A percentile compares a stretch with the other conserved stretches of the same genome.
Conservation (phyloP, 2,113 vertebrate genomes). For the Mola mola region DNA sequence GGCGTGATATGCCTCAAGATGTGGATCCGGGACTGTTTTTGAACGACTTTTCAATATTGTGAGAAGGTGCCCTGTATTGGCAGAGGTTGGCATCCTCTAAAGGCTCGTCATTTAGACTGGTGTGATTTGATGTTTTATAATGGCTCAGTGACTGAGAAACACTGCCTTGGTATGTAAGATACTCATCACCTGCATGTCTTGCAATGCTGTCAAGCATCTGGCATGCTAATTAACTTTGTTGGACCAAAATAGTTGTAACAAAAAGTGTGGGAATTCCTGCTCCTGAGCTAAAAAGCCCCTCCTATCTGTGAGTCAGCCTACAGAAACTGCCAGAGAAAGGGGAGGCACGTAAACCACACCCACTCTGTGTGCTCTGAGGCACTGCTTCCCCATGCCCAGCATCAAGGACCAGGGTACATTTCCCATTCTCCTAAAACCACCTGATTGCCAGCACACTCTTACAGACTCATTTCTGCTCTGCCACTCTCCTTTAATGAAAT, state of each 20-base stretch:
- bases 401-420: slow-evolving; percentile 44
- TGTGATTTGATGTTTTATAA: no score
- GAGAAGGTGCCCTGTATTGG: no score
- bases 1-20: no score
- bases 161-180: no score
- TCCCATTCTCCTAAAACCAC: slow-evolving; percentile 26
- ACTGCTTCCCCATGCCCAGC: slow-evolving; percentile 28
- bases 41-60: no score
- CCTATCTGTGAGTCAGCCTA: slow-evolving; percentile 53
- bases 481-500: slow-evolving; percentile 53
- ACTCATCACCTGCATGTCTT: not conserved
- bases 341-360: slow-evolving; percentile 69
- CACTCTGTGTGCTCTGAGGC: slow-evolving; percentile 42
- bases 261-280: slow-evolving; percentile 41
- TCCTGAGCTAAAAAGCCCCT: slow-evolving; percentile 28
- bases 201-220: not conserved
- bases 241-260: slow-evolving; percentile 12
- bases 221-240: not conserved
- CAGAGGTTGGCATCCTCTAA: no score
- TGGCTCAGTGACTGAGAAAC: no score
- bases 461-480: slow-evolving; percentile 34
- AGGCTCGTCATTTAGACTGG: no score
- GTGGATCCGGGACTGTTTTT: no score
- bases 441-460: slow-evolving; percentile 43
- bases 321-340: slow-evolving; percentile 51